Evolutionary conservation across 2,113 vertebrate genomes (phyloP).

Genomic region (Emydocephalus ijimae): DNA sequence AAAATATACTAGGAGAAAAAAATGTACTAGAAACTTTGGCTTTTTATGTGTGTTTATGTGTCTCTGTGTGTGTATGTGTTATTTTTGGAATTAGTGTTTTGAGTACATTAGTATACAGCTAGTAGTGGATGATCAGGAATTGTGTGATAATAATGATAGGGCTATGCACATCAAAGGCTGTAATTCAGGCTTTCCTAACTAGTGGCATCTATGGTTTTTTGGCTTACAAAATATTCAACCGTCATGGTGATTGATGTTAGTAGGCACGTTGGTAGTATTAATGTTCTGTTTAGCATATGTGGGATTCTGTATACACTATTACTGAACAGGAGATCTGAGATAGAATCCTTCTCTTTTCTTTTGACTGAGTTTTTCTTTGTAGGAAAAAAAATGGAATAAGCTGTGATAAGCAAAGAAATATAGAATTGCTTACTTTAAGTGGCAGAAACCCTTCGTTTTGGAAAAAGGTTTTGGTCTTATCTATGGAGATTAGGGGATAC

Average conservation of each 20-base stretch:
- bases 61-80: background rate
- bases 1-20: background rate
- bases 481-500: background rate
- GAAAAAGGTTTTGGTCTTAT: background rate
- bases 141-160: background rate
- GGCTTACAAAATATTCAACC: background rate
- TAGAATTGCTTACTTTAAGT: background rate
- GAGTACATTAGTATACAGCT: slow-evolving; percentile 20
- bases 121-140: slow-evolving; percentile 2
- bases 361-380: background rate
- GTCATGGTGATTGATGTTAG: background rate
- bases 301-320: background rate
- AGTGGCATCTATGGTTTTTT: background rate
- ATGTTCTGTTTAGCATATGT: background rate
- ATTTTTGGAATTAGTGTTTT: slow-evolving; percentile 4
- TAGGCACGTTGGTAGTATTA: background rate
- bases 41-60: background rate
- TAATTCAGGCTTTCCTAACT: background rate
- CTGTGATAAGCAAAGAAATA: background rate
- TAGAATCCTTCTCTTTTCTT: background rate
- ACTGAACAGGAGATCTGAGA: background rate
- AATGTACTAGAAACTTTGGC: background rate
- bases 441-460: background rate
- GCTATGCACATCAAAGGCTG: background rate
- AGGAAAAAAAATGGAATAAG: background rate